phyloP scores from a whole-genome alignment of 2,113 vertebrate species.

The Carollia perspicillata region DNA sequence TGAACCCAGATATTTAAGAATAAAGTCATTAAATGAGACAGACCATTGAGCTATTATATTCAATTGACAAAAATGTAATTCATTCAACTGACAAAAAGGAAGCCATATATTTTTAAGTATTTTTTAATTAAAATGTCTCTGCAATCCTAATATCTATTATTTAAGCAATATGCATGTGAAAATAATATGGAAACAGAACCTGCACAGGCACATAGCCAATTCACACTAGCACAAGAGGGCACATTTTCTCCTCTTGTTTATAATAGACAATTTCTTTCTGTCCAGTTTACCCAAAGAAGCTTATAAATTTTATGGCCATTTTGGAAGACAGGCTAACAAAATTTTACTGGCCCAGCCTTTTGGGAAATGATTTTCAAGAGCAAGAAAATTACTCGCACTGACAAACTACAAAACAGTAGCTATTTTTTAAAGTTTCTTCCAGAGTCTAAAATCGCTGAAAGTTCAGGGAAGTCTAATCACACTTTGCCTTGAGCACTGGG shows the following conservation, averaged over 20 bases:
- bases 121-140: background rate
- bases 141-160: background rate
- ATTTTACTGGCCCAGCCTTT: background rate
- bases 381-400: background rate
- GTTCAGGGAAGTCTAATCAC: background rate
- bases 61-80: background rate
- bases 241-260: background rate
- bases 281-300: background rate
- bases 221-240: accelerated
- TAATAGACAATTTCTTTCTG: background rate
- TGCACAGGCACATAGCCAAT: accelerated
- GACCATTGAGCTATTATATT: background rate
- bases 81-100: background rate
- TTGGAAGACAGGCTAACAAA: background rate
- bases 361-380: background rate
- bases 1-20: background rate
- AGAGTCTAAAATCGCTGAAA: background rate
- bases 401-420: background rate
- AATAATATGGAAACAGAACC: background rate
- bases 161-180: background rate
- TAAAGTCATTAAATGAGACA: background rate
- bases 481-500: background rate
- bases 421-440: background rate
- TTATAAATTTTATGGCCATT: background rate
- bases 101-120: background rate